Evolutionary conservation across 2,888 invertebrate species (phyloP).

Genomic region (Tigriopus californicus): DNA sequence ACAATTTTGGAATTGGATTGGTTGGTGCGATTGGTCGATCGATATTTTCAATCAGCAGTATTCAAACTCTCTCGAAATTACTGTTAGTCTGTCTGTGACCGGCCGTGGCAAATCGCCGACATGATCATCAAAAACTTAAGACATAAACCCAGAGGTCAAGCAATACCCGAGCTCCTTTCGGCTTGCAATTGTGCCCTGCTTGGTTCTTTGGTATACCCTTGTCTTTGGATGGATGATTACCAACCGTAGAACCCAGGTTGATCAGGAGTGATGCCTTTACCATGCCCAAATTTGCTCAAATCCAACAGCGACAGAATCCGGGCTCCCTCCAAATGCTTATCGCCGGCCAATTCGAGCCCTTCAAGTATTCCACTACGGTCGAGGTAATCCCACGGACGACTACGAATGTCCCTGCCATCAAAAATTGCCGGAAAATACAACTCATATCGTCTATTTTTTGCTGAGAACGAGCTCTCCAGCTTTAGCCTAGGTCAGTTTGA

Average conservation of each 20-base stretch:
- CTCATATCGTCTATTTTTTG: neutral
- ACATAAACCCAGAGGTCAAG: slow-evolving; percentile 23
- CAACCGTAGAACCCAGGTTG: neutral
- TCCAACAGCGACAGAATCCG: neutral
- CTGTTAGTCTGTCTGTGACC: too few species aligned
- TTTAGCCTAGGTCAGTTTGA: too few species aligned
- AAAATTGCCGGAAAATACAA: neutral
- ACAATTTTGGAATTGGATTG: too few species aligned
- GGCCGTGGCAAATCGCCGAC: too few species aligned
- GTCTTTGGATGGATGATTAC: slow-evolving; percentile 1
- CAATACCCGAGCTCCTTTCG: slow-evolving; percentile 25
- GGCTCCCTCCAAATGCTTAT: neutral
- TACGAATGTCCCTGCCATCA: neutral
- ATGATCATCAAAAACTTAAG: slow-evolving; percentile 26
- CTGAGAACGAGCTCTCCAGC: too few species aligned
- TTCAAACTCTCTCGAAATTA: too few species aligned
- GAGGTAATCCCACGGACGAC: too few species aligned
- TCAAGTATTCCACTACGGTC: neutral
- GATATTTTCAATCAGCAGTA: too few species aligned
- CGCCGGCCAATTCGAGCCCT: neutral
- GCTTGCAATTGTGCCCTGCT: slow-evolving; percentile 25
- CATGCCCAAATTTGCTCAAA: neutral
- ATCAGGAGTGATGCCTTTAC: neutral
- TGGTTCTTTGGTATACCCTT: slow-evolving; percentile 23
- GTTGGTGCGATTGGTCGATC: too few species aligned